phyloP scores from a whole-genome alignment of 2,797 vertebrate species.

The Cyclopterus lumpus region DNA sequence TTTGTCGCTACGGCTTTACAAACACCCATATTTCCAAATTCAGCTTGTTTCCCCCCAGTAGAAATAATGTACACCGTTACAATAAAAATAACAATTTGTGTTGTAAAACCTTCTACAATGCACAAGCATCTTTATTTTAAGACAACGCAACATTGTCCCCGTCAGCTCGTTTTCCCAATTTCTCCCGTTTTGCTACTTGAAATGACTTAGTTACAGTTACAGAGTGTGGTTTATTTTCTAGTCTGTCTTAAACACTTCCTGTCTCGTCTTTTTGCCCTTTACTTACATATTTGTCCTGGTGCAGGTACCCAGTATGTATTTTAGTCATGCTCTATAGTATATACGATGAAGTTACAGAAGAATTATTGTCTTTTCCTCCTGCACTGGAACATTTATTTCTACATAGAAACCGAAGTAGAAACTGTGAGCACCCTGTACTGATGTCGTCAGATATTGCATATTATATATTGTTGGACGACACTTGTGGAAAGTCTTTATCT shows the following conservation, averaged over 20 bases:
- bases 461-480: slow-evolving; percentile 5
- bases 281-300: not conserved
- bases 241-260: not conserved
- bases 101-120: not conserved
- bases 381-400: not conserved
- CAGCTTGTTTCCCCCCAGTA: not conserved
- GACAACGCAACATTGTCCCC: no score
- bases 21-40: not conserved
- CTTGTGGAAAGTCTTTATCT: slow-evolving; percentile 30
- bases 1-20: not conserved
- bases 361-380: not conserved
- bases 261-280: not conserved
- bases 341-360: not conserved
- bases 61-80: not conserved
- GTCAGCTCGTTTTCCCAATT: not conserved
- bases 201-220: not conserved
- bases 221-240: not conserved
- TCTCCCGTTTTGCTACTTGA: no score
- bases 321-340: not conserved
- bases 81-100: not conserved
- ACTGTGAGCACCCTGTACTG: slow-evolving; percentile 4
- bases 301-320: not conserved
- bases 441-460: slow-evolving; percentile 18
- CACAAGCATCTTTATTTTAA: not conserved
- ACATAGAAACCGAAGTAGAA: not conserved